These are phyloP conservation scores for Zygothrica quintamaculata DNA, from an alignment of 2,888 invertebrate species.

Conservation along the genomic window DNA sequence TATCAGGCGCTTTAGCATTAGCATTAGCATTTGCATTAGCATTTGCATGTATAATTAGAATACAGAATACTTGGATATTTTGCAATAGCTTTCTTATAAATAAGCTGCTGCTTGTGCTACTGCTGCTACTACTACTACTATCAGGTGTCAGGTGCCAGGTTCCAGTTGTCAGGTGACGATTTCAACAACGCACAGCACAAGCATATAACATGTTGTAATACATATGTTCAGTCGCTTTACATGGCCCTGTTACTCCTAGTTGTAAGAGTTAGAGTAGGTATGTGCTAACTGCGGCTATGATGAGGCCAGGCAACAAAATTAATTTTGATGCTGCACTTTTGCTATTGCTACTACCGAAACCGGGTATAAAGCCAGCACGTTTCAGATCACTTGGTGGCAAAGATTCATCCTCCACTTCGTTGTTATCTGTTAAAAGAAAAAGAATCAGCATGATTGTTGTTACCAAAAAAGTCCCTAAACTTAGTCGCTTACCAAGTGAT, in stretches of 20 bases:
- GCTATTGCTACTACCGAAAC: conserved; percentile 4
- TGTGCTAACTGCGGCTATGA: conserved; percentile 25
- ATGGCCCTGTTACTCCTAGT: background rate
- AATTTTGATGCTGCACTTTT: conserved; percentile 10
- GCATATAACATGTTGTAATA: conserved; percentile 35
- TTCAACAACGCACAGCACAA: conserved; percentile 38
- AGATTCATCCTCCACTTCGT: conserved; percentile 35
- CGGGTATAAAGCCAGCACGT: conserved; percentile 67
- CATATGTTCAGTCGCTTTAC: conserved; percentile 45
- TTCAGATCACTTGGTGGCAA: conserved; percentile 71
- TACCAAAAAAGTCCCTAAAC: too few species aligned
- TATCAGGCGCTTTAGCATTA: conserved; percentile 45
- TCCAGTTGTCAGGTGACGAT: conserved; percentile 28
- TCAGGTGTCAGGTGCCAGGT: conserved; percentile 28
- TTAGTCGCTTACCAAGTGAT: too few species aligned
- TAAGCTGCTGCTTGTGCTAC: conserved; percentile 36
- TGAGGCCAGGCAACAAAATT: conserved; percentile 3
- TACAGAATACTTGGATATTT: conserved; percentile 75
- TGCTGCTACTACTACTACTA: background rate
- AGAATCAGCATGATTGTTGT: background rate
- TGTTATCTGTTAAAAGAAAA: conserved; percentile 20
- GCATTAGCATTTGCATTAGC: conserved; percentile 48
- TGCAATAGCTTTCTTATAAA: conserved; percentile 48
- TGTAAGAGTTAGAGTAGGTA: conserved; percentile 42
- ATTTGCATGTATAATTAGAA: conserved; percentile 73